Evolutionary conservation across 2,888 invertebrate genomes (phyloP).

Genomic region (Eilema griseolum): DNA sequence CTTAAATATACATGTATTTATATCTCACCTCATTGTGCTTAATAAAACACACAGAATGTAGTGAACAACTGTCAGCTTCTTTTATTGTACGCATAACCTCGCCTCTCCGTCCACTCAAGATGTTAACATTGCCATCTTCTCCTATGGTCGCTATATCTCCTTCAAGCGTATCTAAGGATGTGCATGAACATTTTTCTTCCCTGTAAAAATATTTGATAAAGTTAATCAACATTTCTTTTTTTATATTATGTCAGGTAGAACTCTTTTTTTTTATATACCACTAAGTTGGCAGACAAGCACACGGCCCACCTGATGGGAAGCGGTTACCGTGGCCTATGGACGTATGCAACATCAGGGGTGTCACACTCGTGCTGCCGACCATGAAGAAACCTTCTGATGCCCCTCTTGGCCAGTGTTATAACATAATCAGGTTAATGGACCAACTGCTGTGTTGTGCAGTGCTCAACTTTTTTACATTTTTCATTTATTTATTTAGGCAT

Average conservation of each 20-base stretch:
- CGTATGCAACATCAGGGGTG: no score
- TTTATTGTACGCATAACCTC: constrained; percentile 82
- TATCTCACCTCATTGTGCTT: constrained; percentile 86
- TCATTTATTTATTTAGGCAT: no score
- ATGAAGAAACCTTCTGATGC: no score
- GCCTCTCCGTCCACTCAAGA: constrained; percentile 80
- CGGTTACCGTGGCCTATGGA: no score
- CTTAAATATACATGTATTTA: neutral
- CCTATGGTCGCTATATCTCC: constrained; percentile 94
- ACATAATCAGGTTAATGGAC: neutral
- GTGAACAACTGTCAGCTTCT: constrained; percentile 93
- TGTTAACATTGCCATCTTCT: constrained; percentile 92
- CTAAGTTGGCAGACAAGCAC: no score
- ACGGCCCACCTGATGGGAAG: no score
- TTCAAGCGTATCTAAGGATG: constrained; percentile 91
- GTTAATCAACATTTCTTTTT: neutral
- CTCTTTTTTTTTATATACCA: no score
- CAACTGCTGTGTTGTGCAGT: no score
- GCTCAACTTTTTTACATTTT: no score
- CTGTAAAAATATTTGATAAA: constrained; percentile 54
- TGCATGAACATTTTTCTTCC: constrained; percentile 89
- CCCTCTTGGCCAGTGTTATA: no score
- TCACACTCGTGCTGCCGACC: no score
- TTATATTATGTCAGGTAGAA: no score
- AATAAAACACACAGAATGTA: constrained; percentile 92